A percentile compares a stretch with the other conserved stretches of the same genome.
These are phyloP conservation scores for Caprella mutica DNA, from an alignment of 2,888 invertebrate genomes.

Conservation along the genomic window DNA sequence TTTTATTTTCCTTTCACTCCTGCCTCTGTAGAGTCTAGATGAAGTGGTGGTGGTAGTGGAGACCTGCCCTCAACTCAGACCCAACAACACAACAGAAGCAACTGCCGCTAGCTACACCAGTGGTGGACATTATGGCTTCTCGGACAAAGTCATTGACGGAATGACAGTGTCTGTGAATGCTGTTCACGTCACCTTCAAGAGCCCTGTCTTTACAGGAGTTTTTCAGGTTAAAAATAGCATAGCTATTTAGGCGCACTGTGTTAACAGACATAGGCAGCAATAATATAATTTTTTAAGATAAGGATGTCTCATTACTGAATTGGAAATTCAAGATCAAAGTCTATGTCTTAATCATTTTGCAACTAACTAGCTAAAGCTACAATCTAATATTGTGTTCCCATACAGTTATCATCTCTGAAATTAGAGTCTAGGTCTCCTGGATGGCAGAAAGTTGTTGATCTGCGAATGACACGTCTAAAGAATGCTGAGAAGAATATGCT, in stretches of 20 bases:
- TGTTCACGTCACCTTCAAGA: conserved; percentile 83
- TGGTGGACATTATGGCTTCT: conserved; percentile 62
- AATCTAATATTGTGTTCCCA: too few relatives aligned
- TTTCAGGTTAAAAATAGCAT: conserved; percentile 62
- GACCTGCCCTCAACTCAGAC: conserved; percentile 73
- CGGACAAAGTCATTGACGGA: conserved; percentile 91
- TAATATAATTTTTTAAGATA: too few relatives aligned
- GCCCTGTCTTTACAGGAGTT: conserved; percentile 87
- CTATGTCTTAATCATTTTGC: too few relatives aligned
- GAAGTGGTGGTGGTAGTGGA: conserved; percentile 86
- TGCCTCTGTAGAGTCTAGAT: conserved; percentile 62
- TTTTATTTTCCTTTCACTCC: not conserved
- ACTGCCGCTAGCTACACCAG: conserved; percentile 43
- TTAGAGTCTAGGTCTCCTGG: conserved; percentile 88
- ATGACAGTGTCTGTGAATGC: conserved; percentile 92
- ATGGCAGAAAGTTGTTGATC: conserved; percentile 67
- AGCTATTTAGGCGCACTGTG: too few relatives aligned
- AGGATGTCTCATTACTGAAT: too few relatives aligned
- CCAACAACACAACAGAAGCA: conserved; percentile 35
- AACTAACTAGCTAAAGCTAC: too few relatives aligned
- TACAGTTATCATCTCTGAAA: conserved; percentile 76
- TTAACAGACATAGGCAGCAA: too few relatives aligned
- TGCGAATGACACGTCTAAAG: conserved; percentile 81
- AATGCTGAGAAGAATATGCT: conserved; percentile 77
- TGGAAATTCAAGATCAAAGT: too few relatives aligned